phyloP scores from a whole-genome alignment of 2,113 vertebrate species.

The Narcine bancroftii region DNA sequence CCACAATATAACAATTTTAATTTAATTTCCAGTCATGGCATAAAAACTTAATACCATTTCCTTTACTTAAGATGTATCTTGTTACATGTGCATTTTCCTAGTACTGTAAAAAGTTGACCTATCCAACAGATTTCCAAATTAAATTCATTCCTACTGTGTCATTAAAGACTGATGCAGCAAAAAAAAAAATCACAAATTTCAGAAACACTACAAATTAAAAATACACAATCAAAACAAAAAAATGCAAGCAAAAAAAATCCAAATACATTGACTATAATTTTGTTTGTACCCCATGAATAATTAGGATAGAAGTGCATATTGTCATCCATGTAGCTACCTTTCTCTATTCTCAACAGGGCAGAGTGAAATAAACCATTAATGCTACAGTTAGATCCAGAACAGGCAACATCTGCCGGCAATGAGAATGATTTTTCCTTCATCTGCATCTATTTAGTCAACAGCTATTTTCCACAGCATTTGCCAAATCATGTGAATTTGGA shows the following conservation, averaged over 20 bases:
- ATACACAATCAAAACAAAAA: background rate
- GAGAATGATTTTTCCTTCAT: constrained; percentile 23
- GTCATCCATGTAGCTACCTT: background rate
- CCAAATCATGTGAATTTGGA: background rate
- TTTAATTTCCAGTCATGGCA: background rate
- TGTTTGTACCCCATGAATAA: background rate
- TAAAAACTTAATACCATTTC: background rate
- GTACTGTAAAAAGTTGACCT: background rate
- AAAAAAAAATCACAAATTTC: background rate
- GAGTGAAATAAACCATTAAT: background rate
- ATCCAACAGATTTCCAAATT: background rate
- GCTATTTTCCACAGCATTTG: background rate
- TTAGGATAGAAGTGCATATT: background rate
- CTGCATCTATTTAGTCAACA: background rate
- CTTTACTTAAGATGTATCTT: background rate
- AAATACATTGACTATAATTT: background rate
- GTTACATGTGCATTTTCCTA: background rate
- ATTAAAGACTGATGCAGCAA: background rate
- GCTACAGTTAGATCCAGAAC: background rate
- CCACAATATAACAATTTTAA: too few species aligned
- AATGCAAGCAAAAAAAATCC: background rate
- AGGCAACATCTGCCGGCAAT: background rate
- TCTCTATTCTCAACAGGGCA: background rate
- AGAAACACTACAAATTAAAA: background rate
- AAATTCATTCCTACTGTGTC: background rate